These are phyloP conservation scores for Serranus cabrilla DNA, from an alignment of 2,797 vertebrate species.

Conservation along the genomic window DNA sequence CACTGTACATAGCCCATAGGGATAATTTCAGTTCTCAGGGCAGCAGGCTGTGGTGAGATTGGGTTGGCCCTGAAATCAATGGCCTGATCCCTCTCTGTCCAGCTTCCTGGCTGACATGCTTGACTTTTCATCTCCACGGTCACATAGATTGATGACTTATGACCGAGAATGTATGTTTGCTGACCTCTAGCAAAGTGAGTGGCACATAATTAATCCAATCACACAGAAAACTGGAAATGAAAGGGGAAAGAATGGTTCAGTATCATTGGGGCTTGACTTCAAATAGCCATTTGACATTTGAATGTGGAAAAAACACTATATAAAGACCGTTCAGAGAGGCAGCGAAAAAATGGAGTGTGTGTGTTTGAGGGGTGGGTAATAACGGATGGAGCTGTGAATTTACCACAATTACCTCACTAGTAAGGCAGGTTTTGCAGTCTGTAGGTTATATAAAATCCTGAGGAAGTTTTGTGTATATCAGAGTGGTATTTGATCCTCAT, in stretches of 20 bases:
- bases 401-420: conserved; percentile 34
- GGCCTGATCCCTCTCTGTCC: conserved; percentile 84
- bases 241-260: conserved; percentile 67
- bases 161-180: conserved; percentile 87
- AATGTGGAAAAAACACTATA: conserved; percentile 59
- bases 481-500: conserved; percentile 12
- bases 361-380: conserved; percentile 26
- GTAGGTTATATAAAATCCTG: conserved; percentile 1
- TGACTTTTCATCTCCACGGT: conserved; percentile 89
- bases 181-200: conserved; percentile 88
- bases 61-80: conserved; percentile 87
- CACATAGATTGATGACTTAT: conserved; percentile 90
- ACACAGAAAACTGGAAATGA: conserved; percentile 78
- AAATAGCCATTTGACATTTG: conserved; percentile 80
- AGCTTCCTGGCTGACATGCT: conserved; percentile 86
- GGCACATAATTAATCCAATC: conserved; percentile 88
- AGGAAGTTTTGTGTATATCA: conserved; percentile 20
- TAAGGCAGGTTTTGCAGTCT: conserved; percentile 9
- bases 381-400: conserved; percentile 40
- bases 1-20: conserved; percentile 73
- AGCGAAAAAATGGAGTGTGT: conserved; percentile 35
- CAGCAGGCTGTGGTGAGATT: conserved; percentile 81
- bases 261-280: conserved; percentile 75
- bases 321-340: conserved; percentile 45
- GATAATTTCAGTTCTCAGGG: conserved; percentile 78